Evolutionary conservation across 64 coral and sea anemone species (phyloP).

Genomic region (Anthopleura sola): DNA sequence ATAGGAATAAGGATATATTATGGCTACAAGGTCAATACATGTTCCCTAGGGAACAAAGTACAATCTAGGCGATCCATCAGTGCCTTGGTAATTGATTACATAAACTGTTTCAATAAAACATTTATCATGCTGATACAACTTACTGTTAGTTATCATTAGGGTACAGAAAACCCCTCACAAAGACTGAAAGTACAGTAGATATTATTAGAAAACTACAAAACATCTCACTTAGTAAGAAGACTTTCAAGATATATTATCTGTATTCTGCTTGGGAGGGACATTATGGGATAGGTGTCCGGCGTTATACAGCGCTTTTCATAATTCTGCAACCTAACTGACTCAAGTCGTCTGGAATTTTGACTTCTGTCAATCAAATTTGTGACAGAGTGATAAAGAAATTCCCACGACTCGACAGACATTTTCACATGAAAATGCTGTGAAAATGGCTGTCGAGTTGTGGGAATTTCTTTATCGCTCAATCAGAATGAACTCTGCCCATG

Average conservation of each 20-base stretch:
- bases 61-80: background rate
- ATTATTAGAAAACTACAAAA: background rate
- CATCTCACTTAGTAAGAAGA: background rate
- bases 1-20: constrained; percentile 19
- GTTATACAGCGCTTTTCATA: too few species aligned
- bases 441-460: too few species aligned
- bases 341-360: too few species aligned
- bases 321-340: too few species aligned
- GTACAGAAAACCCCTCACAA: background rate
- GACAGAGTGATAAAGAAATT: too few species aligned
- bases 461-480: too few species aligned
- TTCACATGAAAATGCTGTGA: too few species aligned
- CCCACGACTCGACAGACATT: too few species aligned
- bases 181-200: background rate
- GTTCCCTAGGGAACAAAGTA: constrained; percentile 24
- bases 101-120: constrained; percentile 25
- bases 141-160: background rate
- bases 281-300: background rate
- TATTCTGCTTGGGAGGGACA: background rate
- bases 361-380: too few species aligned
- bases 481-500: too few species aligned
- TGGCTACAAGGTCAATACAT: constrained; percentile 17
- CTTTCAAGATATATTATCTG: background rate
- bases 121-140: constrained; percentile 38
- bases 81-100: constrained; percentile 23